Conservation (phyloP, 2,888 invertebrate genomes). For the Ligdia adustata region DNA sequence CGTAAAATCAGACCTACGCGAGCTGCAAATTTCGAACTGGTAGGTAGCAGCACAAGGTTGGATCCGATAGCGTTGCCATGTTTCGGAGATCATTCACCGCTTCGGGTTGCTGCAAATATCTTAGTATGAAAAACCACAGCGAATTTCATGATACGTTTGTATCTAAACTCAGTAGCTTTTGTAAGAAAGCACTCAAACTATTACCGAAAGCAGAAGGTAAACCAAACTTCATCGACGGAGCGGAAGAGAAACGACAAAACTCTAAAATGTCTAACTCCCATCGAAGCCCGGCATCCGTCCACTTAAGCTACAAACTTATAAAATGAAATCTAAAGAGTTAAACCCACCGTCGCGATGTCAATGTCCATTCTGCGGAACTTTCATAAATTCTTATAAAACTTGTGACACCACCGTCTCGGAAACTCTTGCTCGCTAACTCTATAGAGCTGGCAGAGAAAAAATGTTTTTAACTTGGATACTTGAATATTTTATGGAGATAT, state of each 20-base stretch:
- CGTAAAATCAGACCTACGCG: too few relatives aligned
- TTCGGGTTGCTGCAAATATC: neutral
- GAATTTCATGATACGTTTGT: neutral
- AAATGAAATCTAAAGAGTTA: conserved; percentile 50
- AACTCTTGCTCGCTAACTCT: conserved; percentile 34
- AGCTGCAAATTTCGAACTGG: too few relatives aligned
- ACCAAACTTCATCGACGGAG: conserved; percentile 4
- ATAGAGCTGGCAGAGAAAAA: conserved; percentile 28
- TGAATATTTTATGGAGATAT: conserved; percentile 36
- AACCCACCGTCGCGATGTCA: conserved; percentile 52
- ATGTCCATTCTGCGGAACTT: conserved; percentile 47
- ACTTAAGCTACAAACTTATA: conserved; percentile 41
- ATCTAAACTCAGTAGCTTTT: too few relatives aligned
- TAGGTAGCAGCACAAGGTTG: too few relatives aligned
- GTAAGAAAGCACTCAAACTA: too few relatives aligned
- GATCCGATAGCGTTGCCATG: too few relatives aligned
- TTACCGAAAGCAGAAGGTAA: too few relatives aligned
- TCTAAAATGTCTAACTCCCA: conserved; percentile 17
- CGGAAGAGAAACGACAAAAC: conserved; percentile 3
- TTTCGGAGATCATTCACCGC: too few relatives aligned
- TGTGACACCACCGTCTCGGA: conserved; percentile 46
- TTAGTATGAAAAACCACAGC: neutral
- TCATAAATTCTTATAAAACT: conserved; percentile 57
- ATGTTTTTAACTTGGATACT: conserved; percentile 28
- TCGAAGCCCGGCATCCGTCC: conserved; percentile 29